Evolutionary conservation across 2,113 vertebrate species (phyloP).

Genomic region (Tetrao urogallus): DNA sequence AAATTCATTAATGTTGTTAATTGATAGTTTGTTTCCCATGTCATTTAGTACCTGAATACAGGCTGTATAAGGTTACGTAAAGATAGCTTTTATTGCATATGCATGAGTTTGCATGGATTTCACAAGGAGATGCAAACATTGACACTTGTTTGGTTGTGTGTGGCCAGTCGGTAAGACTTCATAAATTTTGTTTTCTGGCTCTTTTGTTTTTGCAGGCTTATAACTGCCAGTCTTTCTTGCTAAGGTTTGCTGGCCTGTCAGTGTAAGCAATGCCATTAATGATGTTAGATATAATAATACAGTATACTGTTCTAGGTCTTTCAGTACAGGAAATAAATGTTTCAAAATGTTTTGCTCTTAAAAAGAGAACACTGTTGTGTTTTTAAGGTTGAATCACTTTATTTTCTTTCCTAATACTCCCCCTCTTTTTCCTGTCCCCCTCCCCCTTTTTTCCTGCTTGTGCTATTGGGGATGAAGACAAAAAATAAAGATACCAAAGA

Average conservation of each 20-base stretch:
- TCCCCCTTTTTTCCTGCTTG: neutral
- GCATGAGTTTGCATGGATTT: neutral
- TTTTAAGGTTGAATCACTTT: neutral
- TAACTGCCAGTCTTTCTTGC: neutral
- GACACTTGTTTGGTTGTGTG: neutral
- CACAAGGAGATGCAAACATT: neutral
- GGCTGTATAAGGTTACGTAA: neutral
- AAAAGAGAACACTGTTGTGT: neutral
- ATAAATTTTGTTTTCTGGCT: neutral
- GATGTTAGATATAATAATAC: neutral
- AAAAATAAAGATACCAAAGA: slow-evolving; percentile 91
- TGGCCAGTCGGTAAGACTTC: neutral
- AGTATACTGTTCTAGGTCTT: neutral
- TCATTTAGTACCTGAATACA: neutral
- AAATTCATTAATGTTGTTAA: neutral
- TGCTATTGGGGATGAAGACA: slow-evolving; percentile 78
- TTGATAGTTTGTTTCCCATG: neutral
- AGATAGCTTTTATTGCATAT: neutral
- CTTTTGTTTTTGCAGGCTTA: neutral
- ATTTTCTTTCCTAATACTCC: neutral
- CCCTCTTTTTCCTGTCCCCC: accelerated
- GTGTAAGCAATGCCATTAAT: neutral
- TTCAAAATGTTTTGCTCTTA: neutral
- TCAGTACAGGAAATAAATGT: neutral
- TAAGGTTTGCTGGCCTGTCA: neutral